phyloP scores from a whole-genome alignment of 2,113 vertebrate species.

The Cryptotis parvus region DNA sequence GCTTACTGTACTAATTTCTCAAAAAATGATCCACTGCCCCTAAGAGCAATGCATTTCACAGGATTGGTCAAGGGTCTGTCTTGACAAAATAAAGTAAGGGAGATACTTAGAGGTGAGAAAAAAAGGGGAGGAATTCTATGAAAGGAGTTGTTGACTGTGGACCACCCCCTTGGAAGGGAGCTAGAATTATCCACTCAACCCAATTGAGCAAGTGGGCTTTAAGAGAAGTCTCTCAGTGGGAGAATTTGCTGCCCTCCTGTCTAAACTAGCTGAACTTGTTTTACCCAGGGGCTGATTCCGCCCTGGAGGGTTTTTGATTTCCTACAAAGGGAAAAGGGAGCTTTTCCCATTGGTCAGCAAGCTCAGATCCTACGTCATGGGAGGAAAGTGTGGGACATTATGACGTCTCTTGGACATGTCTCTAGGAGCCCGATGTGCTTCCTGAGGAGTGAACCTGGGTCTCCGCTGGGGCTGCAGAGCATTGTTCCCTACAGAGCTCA shows the following conservation, averaged over 20 bases:
- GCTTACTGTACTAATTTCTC: background rate
- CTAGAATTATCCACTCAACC: background rate
- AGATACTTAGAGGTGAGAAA: too few relatives aligned
- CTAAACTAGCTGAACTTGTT: too few relatives aligned
- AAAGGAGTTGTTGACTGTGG: background rate
- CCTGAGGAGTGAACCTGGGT: accelerated
- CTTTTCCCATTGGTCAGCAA: background rate
- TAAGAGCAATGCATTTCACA: background rate
- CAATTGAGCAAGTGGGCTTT: background rate
- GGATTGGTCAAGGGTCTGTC: too few relatives aligned
- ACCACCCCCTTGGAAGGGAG: background rate
- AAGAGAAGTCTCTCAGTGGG: background rate
- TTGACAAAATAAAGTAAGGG: background rate
- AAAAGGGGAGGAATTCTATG: background rate
- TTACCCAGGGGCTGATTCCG: too few relatives aligned
- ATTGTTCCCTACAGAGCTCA: background rate
- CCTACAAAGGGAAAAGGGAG: too few relatives aligned
- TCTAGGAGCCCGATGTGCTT: background rate
- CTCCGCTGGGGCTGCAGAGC: accelerated
- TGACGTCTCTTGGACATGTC: background rate
- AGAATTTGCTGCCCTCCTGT: too few relatives aligned
- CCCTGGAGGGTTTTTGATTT: too few relatives aligned
- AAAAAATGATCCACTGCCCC: background rate
- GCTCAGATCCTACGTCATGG: background rate
- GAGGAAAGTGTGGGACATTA: background rate